Evolutionary conservation across 2,888 invertebrate genomes (phyloP).

Genomic region (Tupiocoris notatus): DNA sequence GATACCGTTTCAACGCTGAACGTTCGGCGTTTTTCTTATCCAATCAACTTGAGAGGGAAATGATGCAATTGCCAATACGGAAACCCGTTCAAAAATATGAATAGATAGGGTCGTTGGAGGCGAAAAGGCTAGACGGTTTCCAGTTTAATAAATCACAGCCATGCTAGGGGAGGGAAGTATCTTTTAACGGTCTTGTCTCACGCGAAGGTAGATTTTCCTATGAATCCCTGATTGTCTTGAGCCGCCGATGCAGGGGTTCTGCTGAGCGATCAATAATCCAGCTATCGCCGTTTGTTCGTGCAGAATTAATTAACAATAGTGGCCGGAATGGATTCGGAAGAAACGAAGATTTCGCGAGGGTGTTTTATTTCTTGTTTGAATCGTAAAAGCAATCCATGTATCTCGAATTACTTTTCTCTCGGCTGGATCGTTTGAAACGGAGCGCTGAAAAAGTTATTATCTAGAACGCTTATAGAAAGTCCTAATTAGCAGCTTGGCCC

Average conservation of each 20-base stretch:
- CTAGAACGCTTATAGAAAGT: too few relatives aligned
- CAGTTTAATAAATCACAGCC: neutral
- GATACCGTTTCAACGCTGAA: too few relatives aligned
- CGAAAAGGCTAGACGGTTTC: neutral
- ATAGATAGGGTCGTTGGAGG: neutral
- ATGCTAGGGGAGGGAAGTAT: neutral
- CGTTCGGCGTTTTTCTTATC: too few relatives aligned
- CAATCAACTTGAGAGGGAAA: too few relatives aligned
- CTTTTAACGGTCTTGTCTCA: conserved; percentile 1
- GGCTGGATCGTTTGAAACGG: too few relatives aligned
- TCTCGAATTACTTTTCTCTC: too few relatives aligned
- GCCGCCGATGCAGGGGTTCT: neutral
- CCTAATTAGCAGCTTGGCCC: too few relatives aligned
- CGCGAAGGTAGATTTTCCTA: conserved; percentile 21
- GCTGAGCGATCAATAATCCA: neutral
- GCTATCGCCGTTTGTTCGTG: neutral
- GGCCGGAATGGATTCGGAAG: neutral
- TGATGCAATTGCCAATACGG: too few relatives aligned
- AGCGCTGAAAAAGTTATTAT: too few relatives aligned
- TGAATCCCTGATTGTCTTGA: conserved; percentile 18
- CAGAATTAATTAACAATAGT: neutral
- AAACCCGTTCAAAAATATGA: neutral
- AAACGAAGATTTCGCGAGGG: neutral
- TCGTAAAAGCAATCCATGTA: too few relatives aligned
- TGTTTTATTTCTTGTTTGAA: too few relatives aligned